A percentile compares a stretch with the other conserved stretches of the same genome.
phyloP scores from a whole-genome alignment of 1,140 invertebrate genomes.

The Lepidurus couesii region DNA sequence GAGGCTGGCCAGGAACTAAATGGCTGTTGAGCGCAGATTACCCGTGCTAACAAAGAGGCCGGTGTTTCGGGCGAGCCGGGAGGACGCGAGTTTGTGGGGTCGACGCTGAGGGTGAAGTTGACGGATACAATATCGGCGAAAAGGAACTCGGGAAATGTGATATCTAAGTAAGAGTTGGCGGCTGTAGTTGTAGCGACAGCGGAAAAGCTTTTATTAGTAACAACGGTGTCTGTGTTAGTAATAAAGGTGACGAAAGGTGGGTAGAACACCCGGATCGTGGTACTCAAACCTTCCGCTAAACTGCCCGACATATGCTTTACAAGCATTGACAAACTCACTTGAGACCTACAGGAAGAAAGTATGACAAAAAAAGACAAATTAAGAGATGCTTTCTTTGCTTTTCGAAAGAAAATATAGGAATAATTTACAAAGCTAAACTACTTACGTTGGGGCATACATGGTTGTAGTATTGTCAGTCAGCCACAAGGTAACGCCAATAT shows the following conservation, averaged over 20 bases:
- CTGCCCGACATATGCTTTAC: background rate
- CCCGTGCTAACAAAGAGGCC: background rate
- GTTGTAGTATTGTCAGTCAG: background rate
- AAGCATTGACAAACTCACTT: background rate
- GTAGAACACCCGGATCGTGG: background rate
- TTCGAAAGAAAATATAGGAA: background rate
- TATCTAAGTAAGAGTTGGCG: background rate
- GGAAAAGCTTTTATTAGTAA: background rate
- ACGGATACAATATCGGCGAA: constrained; percentile 3
- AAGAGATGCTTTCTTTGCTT: background rate
- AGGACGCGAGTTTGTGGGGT: background rate
- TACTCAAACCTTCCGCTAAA: background rate
- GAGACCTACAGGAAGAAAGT: background rate
- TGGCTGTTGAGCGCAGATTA: background rate
- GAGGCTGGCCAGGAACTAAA: background rate
- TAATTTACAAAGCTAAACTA: background rate
- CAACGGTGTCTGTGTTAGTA: background rate
- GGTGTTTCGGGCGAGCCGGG: background rate
- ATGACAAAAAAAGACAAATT: background rate
- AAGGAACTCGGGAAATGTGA: background rate
- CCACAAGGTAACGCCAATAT: background rate
- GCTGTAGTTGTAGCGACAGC: background rate
- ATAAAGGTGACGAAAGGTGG: background rate
- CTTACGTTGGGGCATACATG: background rate
- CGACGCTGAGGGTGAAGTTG: background rate